Conservation (phyloP, 2,797 vertebrate genomes). For the Austrolebias charrua region DNA sequence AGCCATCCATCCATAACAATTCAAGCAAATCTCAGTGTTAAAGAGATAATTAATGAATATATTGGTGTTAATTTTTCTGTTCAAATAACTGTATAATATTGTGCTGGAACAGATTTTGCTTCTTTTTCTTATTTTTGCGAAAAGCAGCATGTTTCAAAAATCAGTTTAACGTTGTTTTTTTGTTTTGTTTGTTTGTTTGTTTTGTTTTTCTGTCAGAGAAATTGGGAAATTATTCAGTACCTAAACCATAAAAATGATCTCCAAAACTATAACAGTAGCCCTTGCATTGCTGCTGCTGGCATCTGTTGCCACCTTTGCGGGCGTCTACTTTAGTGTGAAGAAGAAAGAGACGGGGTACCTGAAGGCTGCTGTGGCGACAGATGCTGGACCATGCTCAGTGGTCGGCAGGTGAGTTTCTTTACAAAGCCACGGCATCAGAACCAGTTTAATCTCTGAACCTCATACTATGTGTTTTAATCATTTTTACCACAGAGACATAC, state of each 20-base stretch:
- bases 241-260: conserved; percentile 57
- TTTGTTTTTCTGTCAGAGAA: conserved; percentile 18
- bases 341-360: conserved; percentile 47
- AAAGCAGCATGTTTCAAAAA: not conserved
- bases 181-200: not conserved
- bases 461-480: conserved; percentile 24
- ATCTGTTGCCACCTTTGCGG: conserved; percentile 66
- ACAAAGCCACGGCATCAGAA: not conserved
- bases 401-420: conserved; percentile 83
- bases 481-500: conserved; percentile 79
- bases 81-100: not conserved
- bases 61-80: too few species aligned
- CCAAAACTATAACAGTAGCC: conserved; percentile 48
- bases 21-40: too few species aligned
- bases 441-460: conserved; percentile 9
- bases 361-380: conserved; percentile 87
- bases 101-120: not conserved
- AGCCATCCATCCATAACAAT: too few species aligned
- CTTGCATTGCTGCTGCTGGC: conserved; percentile 69
- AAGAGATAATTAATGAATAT: too few species aligned
- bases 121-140: not conserved
- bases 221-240: not conserved
- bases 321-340: conserved; percentile 79
- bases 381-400: conserved; percentile 86
- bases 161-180: too few species aligned